Conservation (phyloP, 2,797 vertebrate species). For the Adrianichthys oophorus region DNA sequence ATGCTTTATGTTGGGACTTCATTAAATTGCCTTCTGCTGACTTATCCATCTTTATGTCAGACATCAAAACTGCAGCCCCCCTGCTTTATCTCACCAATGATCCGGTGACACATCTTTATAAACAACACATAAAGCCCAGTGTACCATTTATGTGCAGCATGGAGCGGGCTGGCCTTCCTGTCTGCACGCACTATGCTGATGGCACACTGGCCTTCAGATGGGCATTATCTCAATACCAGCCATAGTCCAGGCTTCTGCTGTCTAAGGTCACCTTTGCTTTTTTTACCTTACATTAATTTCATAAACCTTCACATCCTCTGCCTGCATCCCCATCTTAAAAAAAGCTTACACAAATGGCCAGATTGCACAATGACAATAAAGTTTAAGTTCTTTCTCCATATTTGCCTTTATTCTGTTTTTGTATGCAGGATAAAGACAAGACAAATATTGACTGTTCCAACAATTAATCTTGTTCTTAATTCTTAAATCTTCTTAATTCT, state of each 20-base stretch:
- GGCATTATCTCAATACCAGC: conserved; percentile 43
- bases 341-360: no score
- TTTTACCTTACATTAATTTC: not conserved
- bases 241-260: conserved; percentile 36
- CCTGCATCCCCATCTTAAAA: no score
- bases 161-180: conserved; percentile 15
- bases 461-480: no score
- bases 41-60: not conserved
- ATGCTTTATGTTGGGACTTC: not conserved
- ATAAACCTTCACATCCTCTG: no score
- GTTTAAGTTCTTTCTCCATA: no score
- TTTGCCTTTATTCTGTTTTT: no score
- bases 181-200: conserved; percentile 29
- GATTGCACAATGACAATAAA: no score
- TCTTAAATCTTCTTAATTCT: no score
- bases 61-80: conserved; percentile 10
- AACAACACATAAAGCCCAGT: conserved; percentile 36
- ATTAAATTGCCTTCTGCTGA: not conserved
- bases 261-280: conserved; percentile 31
- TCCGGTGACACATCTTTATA: conserved; percentile 36
- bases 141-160: conserved; percentile 22
- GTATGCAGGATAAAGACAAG: no score
- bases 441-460: no score
- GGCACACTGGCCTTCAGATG: conserved; percentile 23
- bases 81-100: conserved; percentile 11